These are phyloP conservation scores for Drymonia ruficornis DNA, from an alignment of 2,888 invertebrate species.

Conservation along the genomic window DNA sequence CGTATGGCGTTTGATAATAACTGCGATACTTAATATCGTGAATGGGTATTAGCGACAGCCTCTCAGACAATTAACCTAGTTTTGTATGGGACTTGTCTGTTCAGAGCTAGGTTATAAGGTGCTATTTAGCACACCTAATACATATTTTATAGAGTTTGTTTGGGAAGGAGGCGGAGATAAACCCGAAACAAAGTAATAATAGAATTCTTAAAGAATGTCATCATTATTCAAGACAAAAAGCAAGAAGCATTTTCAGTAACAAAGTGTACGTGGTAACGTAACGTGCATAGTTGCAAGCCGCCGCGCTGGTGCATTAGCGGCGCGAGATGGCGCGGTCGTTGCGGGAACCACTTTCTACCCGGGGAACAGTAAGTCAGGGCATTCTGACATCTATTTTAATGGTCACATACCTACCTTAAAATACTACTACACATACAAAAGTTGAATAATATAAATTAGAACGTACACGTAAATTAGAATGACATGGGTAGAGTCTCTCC, in stretches of 20 bases:
- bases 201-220: background rate
- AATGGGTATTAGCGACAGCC: background rate
- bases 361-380: background rate
- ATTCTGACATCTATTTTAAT: background rate
- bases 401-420: background rate
- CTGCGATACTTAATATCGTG: background rate
- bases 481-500: too few relatives aligned
- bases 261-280: background rate
- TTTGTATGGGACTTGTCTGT: background rate
- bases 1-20: background rate
- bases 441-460: too few relatives aligned
- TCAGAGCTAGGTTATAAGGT: background rate
- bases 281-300: background rate
- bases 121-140: too few relatives aligned
- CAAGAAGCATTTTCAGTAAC: background rate
- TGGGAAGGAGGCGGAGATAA: too few relatives aligned
- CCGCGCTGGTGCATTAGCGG: constrained; percentile 1
- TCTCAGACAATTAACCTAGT: background rate
- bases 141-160: too few relatives aligned
- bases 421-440: background rate
- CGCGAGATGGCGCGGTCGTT: background rate
- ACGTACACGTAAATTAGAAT: too few relatives aligned
- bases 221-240: background rate
- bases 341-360: background rate
- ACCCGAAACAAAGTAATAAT: too few relatives aligned